Base-by-base conservation (phyloP, 30 jellyfish, hydroid and myxozoan species). In the Hydractinia symbiolongicarpus region DNA sequence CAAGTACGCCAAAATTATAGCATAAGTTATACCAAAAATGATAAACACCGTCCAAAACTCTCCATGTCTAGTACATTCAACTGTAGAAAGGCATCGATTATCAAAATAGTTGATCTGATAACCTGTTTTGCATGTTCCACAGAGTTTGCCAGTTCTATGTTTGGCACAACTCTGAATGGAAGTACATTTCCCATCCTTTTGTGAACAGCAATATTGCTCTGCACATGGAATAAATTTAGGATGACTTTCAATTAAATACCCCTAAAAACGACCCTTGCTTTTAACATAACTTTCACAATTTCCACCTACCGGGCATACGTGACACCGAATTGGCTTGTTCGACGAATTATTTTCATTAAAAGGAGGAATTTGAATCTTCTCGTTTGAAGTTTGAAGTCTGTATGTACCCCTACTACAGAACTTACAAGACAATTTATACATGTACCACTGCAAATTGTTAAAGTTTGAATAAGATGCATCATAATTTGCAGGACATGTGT, bases 191-290 rank as follows among this genome's bases (percentile, higher is more conserved):
- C 40, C 52, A 6, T 51, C 74, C 9, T 64, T 7, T 64, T 64
- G 4, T n/a, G 19, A n/a, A 13, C 74, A 64, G 16, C 74, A 64
- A 4, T 64, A 64, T 0, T 64, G 52, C 52, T 44, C 17, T 7
- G 74, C 6, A 13, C 74, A 64, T n/a, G 74, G 74, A 64, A 64
- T n/a, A 64, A 64, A 64, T 64, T 64, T 44, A 51, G 40, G 9
- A 8, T n/a, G 74, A 64, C 40, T 6, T 64, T 64, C 4, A 30
- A 30, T 64, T 7, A n/a, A 64, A 51, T n/a, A 64, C 19, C 74
- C 74, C 74, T 6, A 64, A 13, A 64, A 64, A 2, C 40, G 19
- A 64, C 4, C 40, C 40, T 64, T 64, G 40, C 74, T 64, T 64
- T 64, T 64, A n/a, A 64, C 4, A 13, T n/a, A 5, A 44, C 9